A percentile compares a stretch with the other conserved stretches of the same genome.
These are phyloP conservation scores for Leptothorax acervorum DNA, from an alignment of 2,888 invertebrate genomes.

Conservation along the genomic window DNA sequence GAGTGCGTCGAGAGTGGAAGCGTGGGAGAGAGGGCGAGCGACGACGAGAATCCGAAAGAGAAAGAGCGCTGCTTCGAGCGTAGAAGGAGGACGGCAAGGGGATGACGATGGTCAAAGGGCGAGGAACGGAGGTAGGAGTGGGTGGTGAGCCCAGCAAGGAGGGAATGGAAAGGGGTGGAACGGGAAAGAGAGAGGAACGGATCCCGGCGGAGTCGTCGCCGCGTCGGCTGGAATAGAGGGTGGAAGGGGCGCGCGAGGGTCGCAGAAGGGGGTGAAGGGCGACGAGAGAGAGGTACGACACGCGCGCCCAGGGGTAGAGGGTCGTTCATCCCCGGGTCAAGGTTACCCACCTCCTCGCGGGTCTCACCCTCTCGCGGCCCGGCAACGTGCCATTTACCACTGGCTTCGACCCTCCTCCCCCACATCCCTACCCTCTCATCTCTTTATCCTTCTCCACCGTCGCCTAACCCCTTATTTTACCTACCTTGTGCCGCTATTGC, in stretches of 20 bases:
- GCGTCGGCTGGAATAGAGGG: conserved; percentile 42
- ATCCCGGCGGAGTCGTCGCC: conserved; percentile 63
- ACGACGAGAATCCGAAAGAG: conserved; percentile 42
- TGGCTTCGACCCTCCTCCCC: conserved; percentile 49
- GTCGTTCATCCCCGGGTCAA: conserved; percentile 85
- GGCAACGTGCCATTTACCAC: conserved; percentile 73
- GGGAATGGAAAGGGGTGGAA: conserved; percentile 5
- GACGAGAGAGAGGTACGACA: conserved; percentile 74
- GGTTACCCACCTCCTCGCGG: conserved; percentile 81
- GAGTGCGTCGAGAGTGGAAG: conserved; percentile 71
- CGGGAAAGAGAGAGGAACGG: conserved; percentile 55
- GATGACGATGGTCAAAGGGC: conserved; percentile 46
- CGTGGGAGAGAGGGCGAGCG: conserved; percentile 12
- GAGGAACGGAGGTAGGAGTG: conserved; percentile 24
- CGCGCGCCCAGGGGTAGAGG: conserved; percentile 78
- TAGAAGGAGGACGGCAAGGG: conserved; percentile 44
- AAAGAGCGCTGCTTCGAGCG: conserved; percentile 45
- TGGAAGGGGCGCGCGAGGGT: conserved; percentile 21
- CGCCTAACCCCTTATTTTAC: conserved; percentile 36
- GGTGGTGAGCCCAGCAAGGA: conserved; percentile 9
- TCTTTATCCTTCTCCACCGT: background rate
- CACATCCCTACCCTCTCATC: conserved; percentile 13
- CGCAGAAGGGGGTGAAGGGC: conserved; percentile 48
- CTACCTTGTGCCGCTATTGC: conserved; percentile 38
- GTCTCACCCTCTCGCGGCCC: conserved; percentile 69